These are phyloP conservation scores for Metaphire vulgaris DNA, from an alignment of 1,140 invertebrate species.

Conservation along the genomic window DNA sequence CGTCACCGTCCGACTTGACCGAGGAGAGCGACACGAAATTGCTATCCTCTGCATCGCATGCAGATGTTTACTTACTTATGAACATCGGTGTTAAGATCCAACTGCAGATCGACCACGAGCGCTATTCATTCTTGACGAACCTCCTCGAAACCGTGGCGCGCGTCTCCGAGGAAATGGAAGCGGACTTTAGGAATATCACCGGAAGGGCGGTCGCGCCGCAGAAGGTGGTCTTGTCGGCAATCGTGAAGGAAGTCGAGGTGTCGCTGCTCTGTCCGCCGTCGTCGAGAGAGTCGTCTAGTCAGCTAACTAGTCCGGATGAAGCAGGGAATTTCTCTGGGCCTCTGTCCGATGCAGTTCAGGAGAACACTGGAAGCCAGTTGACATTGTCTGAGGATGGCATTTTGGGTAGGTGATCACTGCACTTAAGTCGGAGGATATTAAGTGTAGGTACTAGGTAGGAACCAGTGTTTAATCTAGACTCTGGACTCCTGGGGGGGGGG, in stretches of 20 bases:
- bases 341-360: background rate
- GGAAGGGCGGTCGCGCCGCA: background rate
- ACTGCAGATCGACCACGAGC: constrained; percentile 70
- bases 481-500: too few relatives aligned
- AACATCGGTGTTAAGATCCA: constrained; percentile 41
- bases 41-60: background rate
- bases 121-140: constrained; percentile 78
- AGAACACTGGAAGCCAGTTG: background rate
- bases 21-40: background rate
- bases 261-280: background rate
- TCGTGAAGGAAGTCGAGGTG: constrained; percentile 71
- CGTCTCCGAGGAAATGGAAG: constrained; percentile 14
- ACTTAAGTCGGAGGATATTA: too few relatives aligned
- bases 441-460: too few relatives aligned
- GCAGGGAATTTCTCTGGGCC: background rate
- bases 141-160: constrained; percentile 70
- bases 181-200: constrained; percentile 4
- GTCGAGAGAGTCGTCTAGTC: background rate
- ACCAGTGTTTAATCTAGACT: too few relatives aligned
- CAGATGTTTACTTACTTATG: constrained; percentile 34
- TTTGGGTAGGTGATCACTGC: background rate
- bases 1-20: background rate
- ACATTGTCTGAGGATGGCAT: background rate
- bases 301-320: background rate
- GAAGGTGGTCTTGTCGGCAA: constrained; percentile 58